Evolutionary conservation across 37 sponge, comb jelly and placozoan species (phyloP), one percentile per base, ranked within the genome.

Genomic region (Tethya wilhelma): DNA sequence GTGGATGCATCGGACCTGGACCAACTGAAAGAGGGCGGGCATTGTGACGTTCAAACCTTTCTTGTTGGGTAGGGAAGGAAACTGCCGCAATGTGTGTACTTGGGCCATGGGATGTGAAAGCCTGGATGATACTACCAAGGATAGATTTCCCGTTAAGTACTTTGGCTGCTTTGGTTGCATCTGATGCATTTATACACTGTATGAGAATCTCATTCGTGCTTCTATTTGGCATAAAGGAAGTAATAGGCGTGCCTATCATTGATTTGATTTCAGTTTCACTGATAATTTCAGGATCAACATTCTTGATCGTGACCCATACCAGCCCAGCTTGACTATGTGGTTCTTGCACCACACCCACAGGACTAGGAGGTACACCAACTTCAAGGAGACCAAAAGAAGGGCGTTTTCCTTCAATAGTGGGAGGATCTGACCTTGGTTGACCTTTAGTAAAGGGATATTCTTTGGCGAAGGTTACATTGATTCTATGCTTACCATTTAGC

Each of bases 231-330:
- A 34, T 64, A 38, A 44, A 73, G 14, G 56, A 45, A 7, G 38
- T 37, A 45, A 66, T 67, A 0, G 67, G 66, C 6, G 31, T 55
- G 0, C 28, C 1, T 20, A 65, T 53, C 38, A 78, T 14, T n/a
- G 79, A 29, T 49, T 64, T 65, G 6, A 78, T 46, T 30, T 46
- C 53, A 23, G 25, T 32, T n/a, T 78, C 79, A 78, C 34, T 67
- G 29, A 78, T 63, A 0, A 37, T n/a, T n/a, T n/a, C 42, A 26
- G 79, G 67, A 37, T 67, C 49, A 29, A 66, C 28, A 44, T 78
- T 78, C 46, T 49, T 53, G 14, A 78, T 37, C 32, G 67, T 33
- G 49, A 67, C 23, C 32, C 55, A 37, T 29, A n/a, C 63, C 26
- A 12, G 49, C 26, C 32, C 6, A 38, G 62, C 62, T 37, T 38